Percentiles rank a stretch among this genome's conserved stretches.
Conservation (phyloP, 2,888 invertebrate genomes). For the Sminthurides aquaticus region DNA sequence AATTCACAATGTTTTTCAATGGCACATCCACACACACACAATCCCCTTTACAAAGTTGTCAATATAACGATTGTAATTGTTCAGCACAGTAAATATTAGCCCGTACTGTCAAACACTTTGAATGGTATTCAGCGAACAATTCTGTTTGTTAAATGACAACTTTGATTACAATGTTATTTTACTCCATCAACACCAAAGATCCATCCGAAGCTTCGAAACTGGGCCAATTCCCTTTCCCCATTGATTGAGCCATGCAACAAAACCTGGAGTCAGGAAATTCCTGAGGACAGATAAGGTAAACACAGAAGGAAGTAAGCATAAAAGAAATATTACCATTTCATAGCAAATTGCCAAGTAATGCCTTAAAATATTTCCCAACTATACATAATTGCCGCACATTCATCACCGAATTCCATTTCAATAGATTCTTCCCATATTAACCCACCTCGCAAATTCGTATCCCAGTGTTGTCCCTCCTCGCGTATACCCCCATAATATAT, state of each 20-base stretch:
- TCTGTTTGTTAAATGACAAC: not conserved
- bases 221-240: slow-evolving; percentile 5
- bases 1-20: not conserved
- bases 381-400: too few species aligned
- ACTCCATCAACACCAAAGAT: not conserved
- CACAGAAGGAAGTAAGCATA: slow-evolving; percentile 12
- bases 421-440: too few species aligned
- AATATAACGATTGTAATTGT: not conserved
- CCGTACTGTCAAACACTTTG: not conserved
- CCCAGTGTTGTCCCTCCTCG: too few species aligned
- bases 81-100: not conserved
- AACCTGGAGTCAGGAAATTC: slow-evolving; percentile 19
- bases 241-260: slow-evolving; percentile 20
- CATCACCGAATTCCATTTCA: too few species aligned
- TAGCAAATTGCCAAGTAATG: too few species aligned
- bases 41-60: not conserved
- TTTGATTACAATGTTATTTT: not conserved
- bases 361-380: too few species aligned
- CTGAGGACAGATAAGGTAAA: slow-evolving; percentile 21
- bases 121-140: not conserved
- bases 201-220: not conserved
- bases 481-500: too few species aligned
- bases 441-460: too few species aligned
- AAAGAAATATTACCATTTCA: too few species aligned
- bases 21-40: not conserved